Conservation (phyloP, 2,113 vertebrate genomes). For the Melospiza georgiana region DNA sequence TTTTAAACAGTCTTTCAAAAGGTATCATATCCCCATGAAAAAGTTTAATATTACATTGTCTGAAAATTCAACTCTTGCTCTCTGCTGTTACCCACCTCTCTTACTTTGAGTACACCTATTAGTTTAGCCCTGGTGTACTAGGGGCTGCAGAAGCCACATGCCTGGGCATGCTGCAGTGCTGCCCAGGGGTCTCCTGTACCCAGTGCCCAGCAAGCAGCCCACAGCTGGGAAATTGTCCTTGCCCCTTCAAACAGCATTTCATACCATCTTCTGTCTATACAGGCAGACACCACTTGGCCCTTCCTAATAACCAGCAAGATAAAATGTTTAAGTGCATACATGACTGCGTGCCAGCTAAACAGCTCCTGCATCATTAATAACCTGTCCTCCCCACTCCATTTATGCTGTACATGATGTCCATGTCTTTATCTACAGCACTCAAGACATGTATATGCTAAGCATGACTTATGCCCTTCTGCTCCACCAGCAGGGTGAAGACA, state of each 20-base stretch:
- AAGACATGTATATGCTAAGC: neutral
- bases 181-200: too few relatives aligned
- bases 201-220: neutral
- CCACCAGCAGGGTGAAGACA: neutral
- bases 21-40: neutral
- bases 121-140: neutral
- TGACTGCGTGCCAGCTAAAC: neutral
- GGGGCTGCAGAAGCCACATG: neutral
- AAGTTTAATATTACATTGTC: neutral
- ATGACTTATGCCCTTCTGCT: neutral
- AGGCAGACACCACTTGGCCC: neutral
- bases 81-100: neutral
- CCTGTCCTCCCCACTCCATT: too few relatives aligned
- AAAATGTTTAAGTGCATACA: neutral
- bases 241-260: neutral
- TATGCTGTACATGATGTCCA: neutral
- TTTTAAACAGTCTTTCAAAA: neutral
- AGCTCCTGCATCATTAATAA: neutral
- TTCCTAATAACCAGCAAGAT: neutral
- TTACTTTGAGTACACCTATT: neutral
- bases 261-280: neutral
- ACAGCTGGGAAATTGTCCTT: neutral
- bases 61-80: neutral
- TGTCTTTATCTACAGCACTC: neutral
- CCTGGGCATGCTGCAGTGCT: rapidly evolving